Evolutionary conservation across 2,888 invertebrate species (phyloP), one percentile per base, ranked within the genome.

Genomic region (Sminthurides aquaticus): DNA sequence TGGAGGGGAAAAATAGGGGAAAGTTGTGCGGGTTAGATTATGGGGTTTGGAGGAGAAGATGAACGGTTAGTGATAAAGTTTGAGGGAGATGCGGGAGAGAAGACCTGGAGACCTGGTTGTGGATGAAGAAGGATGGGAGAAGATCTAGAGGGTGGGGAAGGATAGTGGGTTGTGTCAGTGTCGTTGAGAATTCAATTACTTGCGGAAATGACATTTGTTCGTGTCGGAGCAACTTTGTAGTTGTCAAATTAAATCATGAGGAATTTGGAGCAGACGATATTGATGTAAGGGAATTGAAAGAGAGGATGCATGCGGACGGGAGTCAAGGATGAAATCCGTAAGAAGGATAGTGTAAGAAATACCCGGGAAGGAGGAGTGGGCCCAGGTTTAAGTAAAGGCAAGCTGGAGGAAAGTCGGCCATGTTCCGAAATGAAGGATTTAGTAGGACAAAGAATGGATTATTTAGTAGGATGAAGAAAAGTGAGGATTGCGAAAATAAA

Each of bases 181-280:
- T 34, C 49, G 52, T 64, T 64, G 55, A 57, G 56, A 56, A 62
- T 64, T 28, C 52, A 58, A 58, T 64, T 64, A 63, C 28, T 15
- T 18, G 24, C 25, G 18, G 48, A 58, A 64, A 64, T 64, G 59
- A 58, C 59, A 64, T 64, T 64, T 57, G 54, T 49, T 49, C 57
- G 58, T 49, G 64, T 64, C 58, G 52, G 43, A 58, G 34, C 29
- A 58, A 64, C 64, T 58, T 64, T 57, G 62, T 62, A 59, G 52
- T 59, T 64, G 64, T 64, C 64, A 64, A 64, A 64, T 64, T 64
- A 64, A 64, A 58, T 64, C 64, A 49, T 58, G 34, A 64, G 64
- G 58, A 64, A 59, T 59, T 34, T 15, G 43, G 43, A 5, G n/a
- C n/a, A n/a, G n/a, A n/a, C 43, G 8, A 34, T 34, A 34, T 34